These are phyloP conservation scores for Formicarius rufipectus DNA, from an alignment of 2,113 vertebrate species.

Conservation along the genomic window DNA sequence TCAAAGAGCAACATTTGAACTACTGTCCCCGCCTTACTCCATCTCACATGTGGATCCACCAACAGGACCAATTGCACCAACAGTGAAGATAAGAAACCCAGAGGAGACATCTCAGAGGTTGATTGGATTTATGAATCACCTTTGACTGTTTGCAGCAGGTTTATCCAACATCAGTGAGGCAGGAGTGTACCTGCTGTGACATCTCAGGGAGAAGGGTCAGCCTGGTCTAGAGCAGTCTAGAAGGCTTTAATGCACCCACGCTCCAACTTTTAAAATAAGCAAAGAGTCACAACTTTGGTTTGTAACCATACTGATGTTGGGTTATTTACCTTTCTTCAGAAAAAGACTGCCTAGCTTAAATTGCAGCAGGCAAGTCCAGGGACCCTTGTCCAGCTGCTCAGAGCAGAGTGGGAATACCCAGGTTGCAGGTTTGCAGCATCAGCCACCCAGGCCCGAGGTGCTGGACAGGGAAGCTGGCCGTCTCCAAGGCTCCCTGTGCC, in stretches of 20 bases:
- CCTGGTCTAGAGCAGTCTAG: not conserved
- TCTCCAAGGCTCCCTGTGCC: not conserved
- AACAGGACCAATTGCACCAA: not conserved
- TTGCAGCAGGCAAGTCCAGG: not conserved
- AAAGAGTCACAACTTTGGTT: not conserved
- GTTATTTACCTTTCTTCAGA: not conserved
- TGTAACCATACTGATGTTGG: not conserved
- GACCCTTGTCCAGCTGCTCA: not conserved
- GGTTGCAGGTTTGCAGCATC: not conserved
- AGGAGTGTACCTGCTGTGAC: not conserved
- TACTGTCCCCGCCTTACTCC: not conserved
- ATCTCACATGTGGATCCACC: not conserved
- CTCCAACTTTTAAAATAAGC: not conserved
- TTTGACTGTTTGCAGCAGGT: not conserved
- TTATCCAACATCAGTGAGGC: not conserved
- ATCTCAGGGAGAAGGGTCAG: not conserved
- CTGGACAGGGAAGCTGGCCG: accelerated
- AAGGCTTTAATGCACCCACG: not conserved
- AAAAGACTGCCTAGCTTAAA: not conserved
- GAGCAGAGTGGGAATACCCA: not conserved
- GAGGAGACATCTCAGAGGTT: not conserved
- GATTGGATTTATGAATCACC: not conserved
- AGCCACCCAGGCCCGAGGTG: not conserved
- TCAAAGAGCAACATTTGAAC: not conserved
- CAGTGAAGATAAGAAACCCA: not conserved